Evolutionary conservation across 2,888 invertebrate species (phyloP).

Genomic region (Cantharis nigra): DNA sequence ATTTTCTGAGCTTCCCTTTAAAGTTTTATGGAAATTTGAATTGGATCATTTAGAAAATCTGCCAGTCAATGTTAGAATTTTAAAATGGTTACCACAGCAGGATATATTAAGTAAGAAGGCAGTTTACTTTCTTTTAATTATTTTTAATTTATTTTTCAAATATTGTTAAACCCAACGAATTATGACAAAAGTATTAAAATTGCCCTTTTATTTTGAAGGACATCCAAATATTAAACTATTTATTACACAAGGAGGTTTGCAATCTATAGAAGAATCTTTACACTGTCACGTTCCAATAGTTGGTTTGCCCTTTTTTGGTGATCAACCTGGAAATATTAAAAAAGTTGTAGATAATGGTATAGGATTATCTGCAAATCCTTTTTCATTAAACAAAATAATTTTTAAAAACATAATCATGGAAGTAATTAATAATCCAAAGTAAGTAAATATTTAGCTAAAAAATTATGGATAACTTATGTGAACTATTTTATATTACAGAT

Average conservation of each 20-base stretch:
- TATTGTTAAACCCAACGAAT: too few species aligned
- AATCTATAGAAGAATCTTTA: not conserved
- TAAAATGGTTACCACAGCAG: slow-evolving; percentile 54
- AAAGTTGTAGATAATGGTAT: not conserved
- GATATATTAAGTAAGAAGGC: slow-evolving; percentile 47
- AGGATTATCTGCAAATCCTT: not conserved
- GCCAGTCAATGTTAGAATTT: slow-evolving; percentile 51
- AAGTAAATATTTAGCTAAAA: not conserved
- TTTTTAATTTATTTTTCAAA: not conserved
- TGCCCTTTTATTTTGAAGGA: not conserved
- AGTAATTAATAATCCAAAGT: not conserved
- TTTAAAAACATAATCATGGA: not conserved
- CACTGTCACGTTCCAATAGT: not conserved
- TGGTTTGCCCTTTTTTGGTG: not conserved
- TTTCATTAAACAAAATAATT: not conserved
- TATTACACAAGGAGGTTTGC: not conserved
- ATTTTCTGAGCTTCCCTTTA: slow-evolving; percentile 52
- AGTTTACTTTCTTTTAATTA: not conserved
- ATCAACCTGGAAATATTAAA: not conserved
- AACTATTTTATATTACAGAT: not conserved
- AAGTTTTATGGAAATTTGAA: slow-evolving; percentile 56
- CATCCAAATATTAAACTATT: not conserved
- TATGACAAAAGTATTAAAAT: too few species aligned
- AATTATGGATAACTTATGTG: too few species aligned
- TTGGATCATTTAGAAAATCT: slow-evolving; percentile 34